Percentiles rank a stretch among this genome's conserved stretches.
These are phyloP conservation scores for Calidris pygmaea DNA, from an alignment of 2,113 vertebrate genomes.

Conservation along the genomic window DNA sequence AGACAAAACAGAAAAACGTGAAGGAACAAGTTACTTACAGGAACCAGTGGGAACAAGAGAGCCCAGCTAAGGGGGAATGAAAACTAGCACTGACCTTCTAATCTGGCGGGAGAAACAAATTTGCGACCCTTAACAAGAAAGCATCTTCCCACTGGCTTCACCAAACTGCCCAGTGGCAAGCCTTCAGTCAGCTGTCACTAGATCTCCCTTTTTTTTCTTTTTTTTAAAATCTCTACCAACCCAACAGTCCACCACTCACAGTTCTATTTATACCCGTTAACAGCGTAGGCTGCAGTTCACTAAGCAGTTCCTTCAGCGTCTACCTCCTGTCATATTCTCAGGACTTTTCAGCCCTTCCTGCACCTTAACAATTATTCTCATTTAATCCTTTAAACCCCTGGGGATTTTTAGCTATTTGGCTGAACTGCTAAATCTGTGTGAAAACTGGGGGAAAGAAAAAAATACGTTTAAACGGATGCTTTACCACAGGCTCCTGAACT, in stretches of 20 bases:
- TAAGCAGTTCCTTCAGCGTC: background rate
- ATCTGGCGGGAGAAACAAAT: background rate
- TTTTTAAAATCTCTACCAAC: background rate
- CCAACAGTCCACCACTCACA: background rate
- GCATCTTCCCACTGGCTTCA: background rate
- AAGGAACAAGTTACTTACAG: slow-evolving; percentile 8
- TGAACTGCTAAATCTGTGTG: background rate
- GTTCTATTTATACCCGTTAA: background rate
- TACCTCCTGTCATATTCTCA: background rate
- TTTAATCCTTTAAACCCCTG: slow-evolving; percentile 37
- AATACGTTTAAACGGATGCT: background rate
- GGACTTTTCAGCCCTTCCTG: background rate
- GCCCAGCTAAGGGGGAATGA: background rate
- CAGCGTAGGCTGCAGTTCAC: background rate
- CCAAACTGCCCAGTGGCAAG: background rate
- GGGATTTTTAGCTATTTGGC: slow-evolving; percentile 35
- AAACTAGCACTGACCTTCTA: background rate
- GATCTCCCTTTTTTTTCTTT: background rate
- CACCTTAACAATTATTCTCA: background rate
- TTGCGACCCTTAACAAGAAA: background rate
- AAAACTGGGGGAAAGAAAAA: background rate
- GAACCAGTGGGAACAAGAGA: background rate
- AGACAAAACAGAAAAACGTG: slow-evolving; percentile 21
- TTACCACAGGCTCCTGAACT: background rate
- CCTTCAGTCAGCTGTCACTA: background rate